Base-by-base conservation (phyloP, 2,797 vertebrate genomes). In the Cirrhinus mrigala region DNA sequence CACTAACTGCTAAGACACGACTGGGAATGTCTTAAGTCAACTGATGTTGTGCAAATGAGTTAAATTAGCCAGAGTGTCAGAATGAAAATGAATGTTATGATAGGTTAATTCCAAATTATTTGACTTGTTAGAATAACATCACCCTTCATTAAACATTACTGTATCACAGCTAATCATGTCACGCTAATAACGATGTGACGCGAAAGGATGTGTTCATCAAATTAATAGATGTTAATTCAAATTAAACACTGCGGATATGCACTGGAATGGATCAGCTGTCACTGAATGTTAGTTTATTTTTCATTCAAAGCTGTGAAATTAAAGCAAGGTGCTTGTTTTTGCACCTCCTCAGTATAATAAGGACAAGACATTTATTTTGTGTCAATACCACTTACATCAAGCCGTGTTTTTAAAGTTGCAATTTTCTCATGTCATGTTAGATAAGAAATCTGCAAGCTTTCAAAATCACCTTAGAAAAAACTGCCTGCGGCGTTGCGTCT, bases 181-280 rank as follows among this genome's bases (percentile, higher is more conserved):
- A 48, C 18, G 14, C 40, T 24, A 24, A 77, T 77, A 84, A 70
- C 66, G 24, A 68, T 12, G 29, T 75, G 71, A 83, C 22, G 29
- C 24, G 71, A 76, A 54, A 56, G 75, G 64, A 79, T 71, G 66
- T 71, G 76, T 84, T 84, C 64, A 71, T 79, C 52, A 71, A 58
- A 84, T 84, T 70, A 78, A 78, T 71, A 84, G 16, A 78, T 76
- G 73, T n/a, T 84, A 10, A 84, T 84, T 70, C 60, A 79, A 79
- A 84, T 79, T 58, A 84, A 44, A 56, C 24, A 48, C 83, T 24
- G 75, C 64, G 29, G 37, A 44, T 33, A 58, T 58, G 83, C 64
- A n/a, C 37, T 24, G 33, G 18, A 69, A 84, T 44, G 24, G 37
- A 77, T 78, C 64, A 9, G 64, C 62, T 77, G 62, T 44, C 73